These are phyloP conservation scores for Andrena flavipes DNA, from an alignment of 2,888 invertebrate genomes.

Conservation along the genomic window DNA sequence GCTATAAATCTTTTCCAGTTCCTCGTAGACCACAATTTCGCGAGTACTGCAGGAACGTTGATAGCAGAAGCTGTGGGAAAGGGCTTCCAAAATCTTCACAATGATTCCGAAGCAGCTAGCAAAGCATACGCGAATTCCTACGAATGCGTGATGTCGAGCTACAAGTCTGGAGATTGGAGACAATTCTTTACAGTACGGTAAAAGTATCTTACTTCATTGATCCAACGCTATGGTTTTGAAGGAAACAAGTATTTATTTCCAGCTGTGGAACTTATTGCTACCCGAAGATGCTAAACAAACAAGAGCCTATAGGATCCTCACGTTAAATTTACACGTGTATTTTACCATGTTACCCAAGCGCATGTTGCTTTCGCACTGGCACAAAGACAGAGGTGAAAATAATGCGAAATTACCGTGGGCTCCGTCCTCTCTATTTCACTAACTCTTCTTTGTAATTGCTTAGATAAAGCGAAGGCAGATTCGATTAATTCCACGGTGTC, in stretches of 20 bases:
- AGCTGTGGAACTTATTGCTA: constrained; percentile 79
- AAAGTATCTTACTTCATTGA: neutral
- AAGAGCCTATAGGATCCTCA: constrained; percentile 79
- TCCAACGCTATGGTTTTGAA: neutral
- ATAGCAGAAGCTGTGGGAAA: constrained; percentile 65
- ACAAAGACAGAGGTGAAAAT: constrained; percentile 44
- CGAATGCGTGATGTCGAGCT: constrained; percentile 65
- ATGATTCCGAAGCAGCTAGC: constrained; percentile 38
- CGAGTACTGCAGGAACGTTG: constrained; percentile 72
- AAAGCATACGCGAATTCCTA: constrained; percentile 54
- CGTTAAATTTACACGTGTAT: constrained; percentile 81
- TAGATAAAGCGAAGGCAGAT: constrained; percentile 38
- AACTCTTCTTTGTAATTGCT: constrained; percentile 23
- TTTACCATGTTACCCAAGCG: constrained; percentile 79
- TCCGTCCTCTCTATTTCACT: neutral
- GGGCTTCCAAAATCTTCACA: constrained; percentile 53
- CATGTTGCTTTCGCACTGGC: constrained; percentile 47
- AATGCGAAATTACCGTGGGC: neutral
- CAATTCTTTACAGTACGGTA: constrained; percentile 76
- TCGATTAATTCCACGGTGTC: neutral
- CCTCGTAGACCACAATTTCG: constrained; percentile 74
- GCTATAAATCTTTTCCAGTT: constrained; percentile 67
- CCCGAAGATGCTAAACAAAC: constrained; percentile 71
- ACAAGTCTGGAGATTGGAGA: constrained; percentile 70
- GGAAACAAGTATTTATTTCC: constrained; percentile 39